Percentiles rank a stretch among this genome's conserved stretches.
Conservation (phyloP, 2,113 vertebrate species). For the Salvelinus namaycush region DNA sequence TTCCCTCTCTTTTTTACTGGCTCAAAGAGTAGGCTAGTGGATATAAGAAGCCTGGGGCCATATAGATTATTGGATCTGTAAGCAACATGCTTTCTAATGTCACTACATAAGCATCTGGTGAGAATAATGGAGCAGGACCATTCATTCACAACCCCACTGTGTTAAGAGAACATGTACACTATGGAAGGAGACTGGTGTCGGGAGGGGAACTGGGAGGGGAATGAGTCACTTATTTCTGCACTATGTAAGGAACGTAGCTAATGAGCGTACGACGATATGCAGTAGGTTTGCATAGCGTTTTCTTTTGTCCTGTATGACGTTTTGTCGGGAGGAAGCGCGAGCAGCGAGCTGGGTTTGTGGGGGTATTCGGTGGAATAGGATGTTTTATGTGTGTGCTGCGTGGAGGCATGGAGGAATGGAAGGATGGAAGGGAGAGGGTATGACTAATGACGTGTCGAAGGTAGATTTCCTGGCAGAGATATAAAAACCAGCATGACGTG, state of each 20-base stretch:
- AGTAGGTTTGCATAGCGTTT: conserved; percentile 61
- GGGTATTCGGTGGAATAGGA: conserved; percentile 68
- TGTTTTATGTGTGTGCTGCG: conserved; percentile 64
- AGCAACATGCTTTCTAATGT: conserved; percentile 74
- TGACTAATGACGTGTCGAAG: conserved; percentile 74
- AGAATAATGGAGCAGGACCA: conserved; percentile 70
- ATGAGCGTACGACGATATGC: conserved; percentile 57
- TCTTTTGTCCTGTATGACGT: conserved; percentile 65
- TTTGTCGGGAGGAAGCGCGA: conserved; percentile 50
- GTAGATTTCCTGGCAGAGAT: conserved; percentile 75
- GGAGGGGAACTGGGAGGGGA: conserved; percentile 63
- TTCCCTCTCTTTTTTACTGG: neutral
- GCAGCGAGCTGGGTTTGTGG: conserved; percentile 52
- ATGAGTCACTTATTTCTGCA: conserved; percentile 64
- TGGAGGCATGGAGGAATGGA: no score
- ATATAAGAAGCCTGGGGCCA: conserved; percentile 60
- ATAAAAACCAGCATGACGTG: conserved; percentile 74
- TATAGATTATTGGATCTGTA: conserved; percentile 78
- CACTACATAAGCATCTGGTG: conserved; percentile 72
- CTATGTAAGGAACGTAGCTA: conserved; percentile 62
- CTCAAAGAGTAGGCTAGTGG: conserved; percentile 59
- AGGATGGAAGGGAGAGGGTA: conserved; percentile 49
- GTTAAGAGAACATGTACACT: conserved; percentile 36
- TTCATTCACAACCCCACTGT: conserved; percentile 12
- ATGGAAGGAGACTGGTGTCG: conserved; percentile 48